These are phyloP conservation scores for Phoxinus dragarum DNA, from an alignment of 2,797 vertebrate species.

Conservation along the genomic window DNA sequence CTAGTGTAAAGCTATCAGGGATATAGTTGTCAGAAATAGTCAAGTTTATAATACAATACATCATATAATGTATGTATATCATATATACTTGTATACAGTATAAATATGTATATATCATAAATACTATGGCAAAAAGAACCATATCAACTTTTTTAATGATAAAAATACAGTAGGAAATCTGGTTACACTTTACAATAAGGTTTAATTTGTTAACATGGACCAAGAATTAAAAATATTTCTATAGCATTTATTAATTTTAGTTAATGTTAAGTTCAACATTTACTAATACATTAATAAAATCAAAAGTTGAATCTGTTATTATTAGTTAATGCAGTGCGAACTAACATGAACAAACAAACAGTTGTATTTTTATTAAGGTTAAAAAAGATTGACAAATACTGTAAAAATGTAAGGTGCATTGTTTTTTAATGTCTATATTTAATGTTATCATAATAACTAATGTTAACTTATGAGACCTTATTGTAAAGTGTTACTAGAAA, in stretches of 20 bases:
- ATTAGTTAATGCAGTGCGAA: background rate
- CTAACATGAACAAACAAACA: background rate
- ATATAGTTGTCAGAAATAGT: conserved; percentile 62
- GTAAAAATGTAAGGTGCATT: background rate
- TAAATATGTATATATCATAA: conserved; percentile 57
- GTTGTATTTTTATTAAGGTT: background rate
- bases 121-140: conserved; percentile 55
- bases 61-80: conserved; percentile 62
- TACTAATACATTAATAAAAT: background rate
- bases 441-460: background rate
- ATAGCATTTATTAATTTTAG: background rate
- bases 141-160: conserved; percentile 56
- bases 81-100: conserved; percentile 63
- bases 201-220: background rate
- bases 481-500: conserved; percentile 27
- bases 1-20: conserved; percentile 74
- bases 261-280: background rate
- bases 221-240: background rate
- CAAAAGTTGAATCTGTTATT: background rate
- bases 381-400: background rate
- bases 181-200: background rate
- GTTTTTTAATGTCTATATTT: too few species aligned
- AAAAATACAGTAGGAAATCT: conserved; percentile 63
- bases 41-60: conserved; percentile 49
- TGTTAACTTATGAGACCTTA: background rate